Conservation (phyloP, 2,113 vertebrate genomes). For the Galemys pyrenaicus region DNA sequence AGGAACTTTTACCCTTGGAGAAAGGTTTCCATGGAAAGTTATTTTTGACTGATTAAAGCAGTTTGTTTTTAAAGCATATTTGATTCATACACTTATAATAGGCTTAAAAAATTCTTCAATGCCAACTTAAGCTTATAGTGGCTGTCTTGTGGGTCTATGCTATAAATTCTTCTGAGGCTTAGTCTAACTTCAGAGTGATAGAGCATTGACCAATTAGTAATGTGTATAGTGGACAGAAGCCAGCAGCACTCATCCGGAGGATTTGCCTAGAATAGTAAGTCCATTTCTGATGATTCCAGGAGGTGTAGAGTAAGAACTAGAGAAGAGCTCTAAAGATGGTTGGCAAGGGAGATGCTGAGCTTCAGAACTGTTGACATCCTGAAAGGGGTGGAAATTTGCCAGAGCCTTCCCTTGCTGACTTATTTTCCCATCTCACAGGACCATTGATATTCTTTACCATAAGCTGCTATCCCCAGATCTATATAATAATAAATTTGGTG, state of each 20-base stretch:
- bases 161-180: neutral
- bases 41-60: neutral
- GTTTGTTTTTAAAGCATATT: neutral
- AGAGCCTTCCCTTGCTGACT: neutral
- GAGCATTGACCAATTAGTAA: neutral
- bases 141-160: neutral
- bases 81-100: neutral
- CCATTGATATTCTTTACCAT: neutral
- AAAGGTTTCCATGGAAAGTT: neutral
- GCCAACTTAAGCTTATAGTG: neutral
- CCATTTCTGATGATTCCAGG: neutral
- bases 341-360: neutral
- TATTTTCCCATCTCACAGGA: neutral
- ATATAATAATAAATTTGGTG: neutral
- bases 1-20: slow-evolving; percentile 22
- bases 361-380: neutral
- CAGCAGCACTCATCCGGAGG: neutral
- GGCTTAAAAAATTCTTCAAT: neutral
- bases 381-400: neutral
- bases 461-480: neutral
- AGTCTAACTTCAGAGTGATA: neutral
- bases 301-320: neutral
- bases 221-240: too few relatives aligned
- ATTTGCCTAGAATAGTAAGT: neutral
- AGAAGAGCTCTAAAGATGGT: neutral